Base-by-base conservation (phyloP, 92 coral and sea anemone species). In the Micromussa lordhowensis region DNA sequence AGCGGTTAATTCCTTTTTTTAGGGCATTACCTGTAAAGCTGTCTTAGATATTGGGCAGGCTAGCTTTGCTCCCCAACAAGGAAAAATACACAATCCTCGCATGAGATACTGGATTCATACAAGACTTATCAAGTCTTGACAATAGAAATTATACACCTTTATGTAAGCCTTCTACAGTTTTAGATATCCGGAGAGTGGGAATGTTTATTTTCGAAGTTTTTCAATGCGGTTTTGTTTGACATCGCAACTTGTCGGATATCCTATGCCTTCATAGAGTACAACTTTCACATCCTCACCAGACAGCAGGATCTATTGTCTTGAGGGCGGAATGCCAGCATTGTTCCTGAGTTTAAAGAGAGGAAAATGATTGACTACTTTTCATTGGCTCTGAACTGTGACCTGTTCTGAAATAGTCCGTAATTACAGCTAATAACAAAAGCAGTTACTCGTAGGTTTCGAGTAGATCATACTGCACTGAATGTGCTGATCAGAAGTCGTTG, bases 321-420 rank as follows among this genome's bases (percentile, higher is more conserved):
- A 77, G 78, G 88, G 88, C 82, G 82, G 76, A 64, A 63, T 74
- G 88, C 88, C 88, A 85, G 64, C 88, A 76, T 85, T 85, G 88
- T 85, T 57, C 24, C 49, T 32, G 24, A 18, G 34, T 76, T 30
- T 85, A 85, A 85, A 76, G 77, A 32, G 64, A 51, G 75, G 38
- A 18, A 73, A 29, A 26, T 44, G 29, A 85, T 44, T 59, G 72
- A 17, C 13, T n/a, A 18, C 0, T 51, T 68, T 32, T 48, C 80
- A 55, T 31, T 73, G 38, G 71, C 66, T 48, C 18, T 38, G 29
- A 64, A 8, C 29, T 38, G 77, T 82, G 86, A 66, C 74, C 59
- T 68, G 14, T 19, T 13, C 16, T 29, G 75, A 26, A 71, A 31
- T 22, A 71, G 10, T 71, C 17, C 77, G 40, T 71, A 31, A 17